Percentiles rank a stretch among this genome's conserved stretches.
Conservation (phyloP, 2,113 vertebrate genomes). For the Scytalopus superciliaris region DNA sequence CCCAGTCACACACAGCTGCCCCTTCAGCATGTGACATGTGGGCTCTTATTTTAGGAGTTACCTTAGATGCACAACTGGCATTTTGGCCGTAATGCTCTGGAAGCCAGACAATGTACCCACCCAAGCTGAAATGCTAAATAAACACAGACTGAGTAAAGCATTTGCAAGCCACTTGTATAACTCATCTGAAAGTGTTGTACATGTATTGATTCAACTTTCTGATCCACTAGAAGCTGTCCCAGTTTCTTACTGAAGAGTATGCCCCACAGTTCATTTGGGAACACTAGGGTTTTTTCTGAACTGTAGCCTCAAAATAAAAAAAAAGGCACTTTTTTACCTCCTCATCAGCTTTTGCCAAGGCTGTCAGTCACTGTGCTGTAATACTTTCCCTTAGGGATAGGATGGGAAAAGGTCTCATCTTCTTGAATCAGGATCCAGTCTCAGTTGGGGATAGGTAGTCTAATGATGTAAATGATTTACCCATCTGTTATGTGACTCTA, state of each 20-base stretch:
- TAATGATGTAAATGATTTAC: background rate
- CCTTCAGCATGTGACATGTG: constrained; percentile 44
- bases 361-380: background rate
- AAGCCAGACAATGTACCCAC: constrained; percentile 65
- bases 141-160: constrained; percentile 50
- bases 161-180: constrained; percentile 57
- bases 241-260: background rate
- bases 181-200: constrained; percentile 47
- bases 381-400: background rate
- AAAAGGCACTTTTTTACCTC: background rate
- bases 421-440: background rate
- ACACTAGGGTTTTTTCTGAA: background rate
- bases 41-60: constrained; percentile 56
- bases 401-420: background rate
- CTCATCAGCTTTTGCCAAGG: background rate
- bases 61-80: constrained; percentile 44
- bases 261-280: background rate
- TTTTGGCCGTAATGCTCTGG: constrained; percentile 35
- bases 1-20: constrained; percentile 20
- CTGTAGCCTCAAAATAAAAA: background rate
- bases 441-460: background rate
- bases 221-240: background rate
- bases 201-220: constrained; percentile 7
- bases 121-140: constrained; percentile 56
- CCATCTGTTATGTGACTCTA: background rate